A percentile compares a stretch with the other conserved stretches of the same genome.
phyloP scores from a whole-genome alignment of 2,797 vertebrate species.

The Phrynocephalus guinanensis region DNA sequence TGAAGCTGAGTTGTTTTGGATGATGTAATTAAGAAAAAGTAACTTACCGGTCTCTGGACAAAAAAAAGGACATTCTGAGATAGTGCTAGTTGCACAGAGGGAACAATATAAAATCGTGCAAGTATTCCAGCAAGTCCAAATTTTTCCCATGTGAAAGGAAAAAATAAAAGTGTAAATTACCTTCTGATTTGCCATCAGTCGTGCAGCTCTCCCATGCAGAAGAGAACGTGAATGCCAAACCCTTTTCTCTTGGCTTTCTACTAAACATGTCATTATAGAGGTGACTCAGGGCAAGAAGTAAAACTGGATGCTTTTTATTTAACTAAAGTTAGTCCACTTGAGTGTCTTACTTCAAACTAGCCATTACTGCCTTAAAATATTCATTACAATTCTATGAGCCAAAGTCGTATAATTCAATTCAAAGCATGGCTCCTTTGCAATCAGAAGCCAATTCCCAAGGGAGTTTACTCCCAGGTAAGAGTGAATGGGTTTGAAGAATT shows the following conservation, averaged over 20 bases:
- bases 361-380: conserved; percentile 56
- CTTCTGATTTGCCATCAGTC: conserved; percentile 61
- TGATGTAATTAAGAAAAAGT: too few species aligned
- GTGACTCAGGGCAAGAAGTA: conserved; percentile 64
- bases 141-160: conserved; percentile 40
- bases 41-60: not conserved
- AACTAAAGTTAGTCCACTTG: conserved; percentile 51
- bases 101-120: conserved; percentile 10
- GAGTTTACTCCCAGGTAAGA: too few species aligned
- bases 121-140: conserved; percentile 23
- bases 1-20: too few species aligned
- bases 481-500: not conserved
- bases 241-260: conserved; percentile 47
- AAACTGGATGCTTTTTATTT: conserved; percentile 65
- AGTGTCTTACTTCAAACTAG: conserved; percentile 46
- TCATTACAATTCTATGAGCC: conserved; percentile 37
- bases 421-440: not conserved
- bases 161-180: conserved; percentile 54
- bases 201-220: conserved; percentile 50
- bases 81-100: not conserved
- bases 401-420: not conserved
- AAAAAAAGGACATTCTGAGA: not conserved
- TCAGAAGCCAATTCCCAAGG: not conserved
- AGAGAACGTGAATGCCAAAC: conserved; percentile 53
- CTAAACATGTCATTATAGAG: conserved; percentile 69